These are phyloP conservation scores for Scaptomyza cyrtandrae DNA, from an alignment of 2,888 invertebrate species.

Conservation along the genomic window DNA sequence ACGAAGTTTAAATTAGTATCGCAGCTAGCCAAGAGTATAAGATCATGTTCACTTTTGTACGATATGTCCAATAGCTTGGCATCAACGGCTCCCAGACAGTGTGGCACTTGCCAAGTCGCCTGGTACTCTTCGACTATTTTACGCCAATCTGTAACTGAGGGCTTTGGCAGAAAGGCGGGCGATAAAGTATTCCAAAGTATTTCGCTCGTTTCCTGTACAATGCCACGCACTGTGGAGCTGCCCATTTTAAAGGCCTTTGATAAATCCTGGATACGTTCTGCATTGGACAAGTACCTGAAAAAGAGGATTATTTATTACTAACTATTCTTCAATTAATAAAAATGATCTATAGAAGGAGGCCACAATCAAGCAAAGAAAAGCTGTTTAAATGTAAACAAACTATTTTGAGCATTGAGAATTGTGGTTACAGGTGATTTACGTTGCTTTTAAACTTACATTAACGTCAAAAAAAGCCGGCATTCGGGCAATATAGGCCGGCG, in stretches of 20 bases:
- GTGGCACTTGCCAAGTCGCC: slow-evolving; percentile 22
- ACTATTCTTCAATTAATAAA: not conserved
- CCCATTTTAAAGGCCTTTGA: slow-evolving; percentile 31
- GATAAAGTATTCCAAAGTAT: slow-evolving; percentile 30
- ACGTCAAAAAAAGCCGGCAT: slow-evolving; percentile 33
- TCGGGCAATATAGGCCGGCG: slow-evolving; percentile 18
- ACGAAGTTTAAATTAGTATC: slow-evolving; percentile 31
- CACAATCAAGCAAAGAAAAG: not conserved
- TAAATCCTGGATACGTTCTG: slow-evolving; percentile 17
- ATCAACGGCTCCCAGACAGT: slow-evolving; percentile 42
- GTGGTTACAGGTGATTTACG: too few species aligned
- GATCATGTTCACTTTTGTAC: slow-evolving; percentile 12
- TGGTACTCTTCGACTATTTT: slow-evolving; percentile 21
- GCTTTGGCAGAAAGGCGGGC: slow-evolving; percentile 18
- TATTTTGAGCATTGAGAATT: not conserved
- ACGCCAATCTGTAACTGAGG: slow-evolving; percentile 18
- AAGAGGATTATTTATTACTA: not conserved
- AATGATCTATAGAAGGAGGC: not conserved
- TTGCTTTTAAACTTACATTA: slow-evolving; percentile 20
- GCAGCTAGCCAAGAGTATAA: slow-evolving; percentile 38
- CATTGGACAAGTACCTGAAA: slow-evolving; percentile 29
- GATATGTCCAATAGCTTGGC: slow-evolving; percentile 26
- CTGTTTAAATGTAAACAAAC: not conserved
- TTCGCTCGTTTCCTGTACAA: slow-evolving; percentile 34
- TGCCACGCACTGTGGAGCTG: slow-evolving; percentile 25